A percentile compares a stretch with the other conserved stretches of the same genome.
Conservation (phyloP, 2,113 vertebrate species). For the Nyctibius bracteatus region DNA sequence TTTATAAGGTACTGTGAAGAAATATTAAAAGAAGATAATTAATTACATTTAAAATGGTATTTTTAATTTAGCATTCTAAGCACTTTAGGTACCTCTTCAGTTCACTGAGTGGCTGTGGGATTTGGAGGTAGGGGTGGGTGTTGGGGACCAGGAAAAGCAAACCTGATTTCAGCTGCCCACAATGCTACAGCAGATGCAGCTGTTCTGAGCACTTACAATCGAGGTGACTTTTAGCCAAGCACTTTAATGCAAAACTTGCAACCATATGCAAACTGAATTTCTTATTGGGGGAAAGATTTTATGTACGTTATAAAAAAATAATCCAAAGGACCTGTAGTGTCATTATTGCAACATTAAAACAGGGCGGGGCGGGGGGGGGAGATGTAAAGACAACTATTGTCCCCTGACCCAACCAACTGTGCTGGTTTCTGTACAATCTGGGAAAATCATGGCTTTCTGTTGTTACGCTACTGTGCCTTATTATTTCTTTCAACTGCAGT, state of each 20-base stretch:
- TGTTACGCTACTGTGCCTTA: not conserved
- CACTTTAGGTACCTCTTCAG: not conserved
- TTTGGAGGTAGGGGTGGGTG: not conserved
- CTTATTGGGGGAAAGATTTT: not conserved
- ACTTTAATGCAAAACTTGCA: not conserved
- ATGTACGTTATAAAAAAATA: not conserved
- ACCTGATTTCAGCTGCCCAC: not conserved
- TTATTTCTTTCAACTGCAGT: not conserved
- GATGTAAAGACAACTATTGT: not conserved
- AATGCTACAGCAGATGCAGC: not conserved
- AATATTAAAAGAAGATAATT: not conserved
- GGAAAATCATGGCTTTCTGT: not conserved
- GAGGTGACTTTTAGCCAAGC: not conserved
- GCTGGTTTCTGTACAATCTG: not conserved
- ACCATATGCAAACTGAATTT: not conserved
- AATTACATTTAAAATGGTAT: not conserved
- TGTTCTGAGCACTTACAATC: not conserved
- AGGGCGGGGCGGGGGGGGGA: too few species aligned
- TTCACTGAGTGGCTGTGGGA: not conserved
- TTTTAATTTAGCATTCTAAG: not conserved
- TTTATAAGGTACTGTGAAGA: not conserved
- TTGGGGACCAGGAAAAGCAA: not conserved
- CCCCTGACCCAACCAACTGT: not conserved
- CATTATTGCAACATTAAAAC: not conserved
- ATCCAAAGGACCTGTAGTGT: not conserved